These are phyloP conservation scores for Mesembrinibis cayennensis DNA, from an alignment of 2,113 vertebrate genomes.

Conservation along the genomic window DNA sequence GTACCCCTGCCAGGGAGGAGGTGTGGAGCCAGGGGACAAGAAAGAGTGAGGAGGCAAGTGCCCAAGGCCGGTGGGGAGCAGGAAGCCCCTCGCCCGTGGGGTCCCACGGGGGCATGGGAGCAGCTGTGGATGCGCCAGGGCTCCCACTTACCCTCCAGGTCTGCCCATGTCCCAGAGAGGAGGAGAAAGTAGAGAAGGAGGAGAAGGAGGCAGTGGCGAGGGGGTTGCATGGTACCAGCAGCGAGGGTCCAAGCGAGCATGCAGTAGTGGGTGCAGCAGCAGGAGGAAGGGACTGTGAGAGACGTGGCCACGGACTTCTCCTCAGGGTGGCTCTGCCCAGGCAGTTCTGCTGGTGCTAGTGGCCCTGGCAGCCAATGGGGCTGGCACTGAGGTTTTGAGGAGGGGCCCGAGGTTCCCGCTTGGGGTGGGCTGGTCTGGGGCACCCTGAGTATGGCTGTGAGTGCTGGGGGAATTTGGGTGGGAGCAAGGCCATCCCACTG, in stretches of 20 bases:
- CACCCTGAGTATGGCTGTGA: background rate
- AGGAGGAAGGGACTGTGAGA: background rate
- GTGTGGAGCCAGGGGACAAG: background rate
- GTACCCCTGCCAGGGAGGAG: background rate
- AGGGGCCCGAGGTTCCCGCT: background rate
- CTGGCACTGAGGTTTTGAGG: conserved; percentile 21
- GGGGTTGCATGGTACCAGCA: background rate
- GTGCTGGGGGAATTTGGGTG: background rate
- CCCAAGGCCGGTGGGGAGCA: background rate
- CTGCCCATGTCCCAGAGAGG: background rate
- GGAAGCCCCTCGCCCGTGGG: rapidly evolving
- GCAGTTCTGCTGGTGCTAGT: background rate
- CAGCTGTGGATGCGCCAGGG: background rate
- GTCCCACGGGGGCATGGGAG: background rate
- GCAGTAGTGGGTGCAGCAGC: background rate
- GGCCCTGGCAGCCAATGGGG: background rate
- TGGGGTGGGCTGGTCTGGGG: background rate
- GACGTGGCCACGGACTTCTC: background rate
- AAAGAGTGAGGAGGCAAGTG: background rate
- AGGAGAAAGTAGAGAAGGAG: background rate
- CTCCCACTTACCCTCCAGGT: background rate
- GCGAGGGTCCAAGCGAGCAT: rapidly evolving
- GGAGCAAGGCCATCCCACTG: background rate
- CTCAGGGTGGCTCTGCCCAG: background rate
- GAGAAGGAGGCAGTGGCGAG: background rate